Evolutionary conservation across 37 sponge, comb jelly and placozoan genomes (phyloP).

Genomic region (Chondrilla cf. caribensis): DNA sequence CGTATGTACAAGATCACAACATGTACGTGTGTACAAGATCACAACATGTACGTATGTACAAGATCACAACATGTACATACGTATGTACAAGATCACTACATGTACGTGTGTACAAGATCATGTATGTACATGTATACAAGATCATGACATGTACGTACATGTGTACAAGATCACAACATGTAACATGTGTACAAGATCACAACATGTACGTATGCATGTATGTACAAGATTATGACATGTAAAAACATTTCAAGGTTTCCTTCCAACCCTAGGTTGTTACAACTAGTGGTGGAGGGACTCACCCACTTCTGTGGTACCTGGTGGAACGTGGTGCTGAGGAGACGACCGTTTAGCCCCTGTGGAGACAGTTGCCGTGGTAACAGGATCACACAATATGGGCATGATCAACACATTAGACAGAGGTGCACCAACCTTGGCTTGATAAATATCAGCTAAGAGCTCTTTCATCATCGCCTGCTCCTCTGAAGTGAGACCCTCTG

Average conservation of each 20-base stretch:
- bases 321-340: neutral
- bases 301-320: neutral
- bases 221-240: neutral
- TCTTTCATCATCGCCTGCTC: neutral
- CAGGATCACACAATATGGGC: conserved; percentile 8
- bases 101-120: neutral
- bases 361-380: neutral
- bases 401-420: neutral
- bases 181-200: too few species aligned
- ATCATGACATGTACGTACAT: neutral
- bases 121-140: neutral
- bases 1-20: neutral
- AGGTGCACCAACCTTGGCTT: neutral
- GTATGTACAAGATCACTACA: neutral
- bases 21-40: neutral
- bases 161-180: too few species aligned
- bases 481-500: neutral
- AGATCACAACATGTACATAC: neutral
- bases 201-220: neutral
- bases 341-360: neutral
- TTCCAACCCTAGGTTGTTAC: too few species aligned
- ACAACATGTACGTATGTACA: neutral
- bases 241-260: neutral
- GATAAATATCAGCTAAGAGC: too few species aligned
- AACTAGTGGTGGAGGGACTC: too few species aligned